Evolutionary conservation across 2,797 vertebrate genomes (phyloP).

Genomic region (Buceros bicornis): DNA sequence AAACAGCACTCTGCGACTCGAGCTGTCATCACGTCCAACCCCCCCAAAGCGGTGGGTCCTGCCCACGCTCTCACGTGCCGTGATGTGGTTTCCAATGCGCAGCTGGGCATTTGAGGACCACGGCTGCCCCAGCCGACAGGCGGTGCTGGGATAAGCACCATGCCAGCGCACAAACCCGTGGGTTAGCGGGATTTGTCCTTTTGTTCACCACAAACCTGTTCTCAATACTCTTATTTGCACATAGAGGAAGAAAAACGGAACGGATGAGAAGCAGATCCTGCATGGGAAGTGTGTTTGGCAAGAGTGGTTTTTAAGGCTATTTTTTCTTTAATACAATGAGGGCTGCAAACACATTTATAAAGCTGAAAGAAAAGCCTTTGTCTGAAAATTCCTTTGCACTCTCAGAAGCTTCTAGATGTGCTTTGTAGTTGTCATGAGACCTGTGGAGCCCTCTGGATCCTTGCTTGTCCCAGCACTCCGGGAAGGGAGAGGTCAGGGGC

Average conservation of each 20-base stretch:
- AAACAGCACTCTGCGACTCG: neutral
- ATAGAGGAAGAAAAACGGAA: neutral
- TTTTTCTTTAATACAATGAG: neutral
- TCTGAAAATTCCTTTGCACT: neutral
- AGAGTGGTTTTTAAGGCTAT: neutral
- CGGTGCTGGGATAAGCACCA: neutral
- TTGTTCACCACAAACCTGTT: neutral
- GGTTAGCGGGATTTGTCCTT: conserved; percentile 4
- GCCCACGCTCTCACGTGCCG: neutral
- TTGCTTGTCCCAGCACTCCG: neutral
- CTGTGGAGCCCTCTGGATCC: neutral
- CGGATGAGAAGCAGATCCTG: neutral
- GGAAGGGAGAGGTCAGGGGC: neutral
- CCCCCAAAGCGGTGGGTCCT: neutral
- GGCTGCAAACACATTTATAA: neutral
- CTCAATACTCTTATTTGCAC: neutral
- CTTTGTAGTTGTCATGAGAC: neutral
- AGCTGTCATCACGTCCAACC: neutral
- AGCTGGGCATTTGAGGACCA: neutral
- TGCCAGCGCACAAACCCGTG: neutral
- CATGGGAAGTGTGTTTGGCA: neutral
- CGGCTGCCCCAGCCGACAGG: neutral
- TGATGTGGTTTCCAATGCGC: neutral
- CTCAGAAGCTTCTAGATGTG: neutral
- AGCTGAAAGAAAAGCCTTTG: neutral